Base-by-base conservation (phyloP, 2,797 vertebrate species). In the Tragopan temminckii region DNA sequence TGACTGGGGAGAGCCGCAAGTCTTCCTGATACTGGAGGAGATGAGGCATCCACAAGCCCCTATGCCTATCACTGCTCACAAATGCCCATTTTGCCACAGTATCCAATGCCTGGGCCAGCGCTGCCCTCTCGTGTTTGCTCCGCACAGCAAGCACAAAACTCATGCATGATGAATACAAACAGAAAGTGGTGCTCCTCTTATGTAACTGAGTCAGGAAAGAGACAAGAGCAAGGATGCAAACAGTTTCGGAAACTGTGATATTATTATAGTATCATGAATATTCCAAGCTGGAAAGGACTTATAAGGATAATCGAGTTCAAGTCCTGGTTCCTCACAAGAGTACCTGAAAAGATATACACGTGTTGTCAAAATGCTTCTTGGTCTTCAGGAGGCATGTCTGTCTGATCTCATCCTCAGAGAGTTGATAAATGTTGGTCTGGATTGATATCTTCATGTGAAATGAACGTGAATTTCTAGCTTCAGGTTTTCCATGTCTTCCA, bases 121-220 rank as follows among this genome's bases (percentile, higher is more conserved):
- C 23, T 68, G 45, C 63, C 59, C 59, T 70, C 78, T 89, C 7
- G 8, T 74, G 25, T 52, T 33, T 64, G 27, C 46, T 71, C 31
- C 3, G 0, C 42, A 80, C 13, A 57, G 5, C 1, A 1, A 72
- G 61, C 18, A 35, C 10, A 38, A 35, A 33, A 4, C 19, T 33
- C 48, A n/a, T 5, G 1, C 1, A 1, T 1, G 3, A 21, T 7
- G 38, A 46, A 57, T 11, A 36, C 5, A 0, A 7, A 9, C 11
- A 13, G 52, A 9, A 11, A 43, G 6, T 0, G 0, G 13, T 1
- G 1, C 9, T 8, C 14, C 14, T 7, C 21, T 19, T 8, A 17
- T 3, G 0, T 29, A 40, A 62, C 38, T 3, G 9, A 15, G 18
- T 36, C 15, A 4, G 31, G 14, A 46, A 43, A 53, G 31, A 50